Conservation (phyloP, 2,888 invertebrate species). For the Notodonta dromedarius region DNA sequence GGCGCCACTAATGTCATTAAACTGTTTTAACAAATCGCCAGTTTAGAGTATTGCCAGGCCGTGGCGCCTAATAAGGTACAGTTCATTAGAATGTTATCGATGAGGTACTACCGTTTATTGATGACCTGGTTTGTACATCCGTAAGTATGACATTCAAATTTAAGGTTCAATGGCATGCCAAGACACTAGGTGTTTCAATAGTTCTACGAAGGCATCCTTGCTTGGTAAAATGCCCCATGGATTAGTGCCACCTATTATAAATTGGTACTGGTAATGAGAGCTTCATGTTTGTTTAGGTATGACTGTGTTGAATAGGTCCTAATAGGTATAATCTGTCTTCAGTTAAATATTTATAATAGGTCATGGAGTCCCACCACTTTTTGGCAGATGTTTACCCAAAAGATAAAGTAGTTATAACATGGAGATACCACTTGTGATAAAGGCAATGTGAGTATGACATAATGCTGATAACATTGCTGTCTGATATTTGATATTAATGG, state of each 20-base stretch:
- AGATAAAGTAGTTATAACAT: background rate
- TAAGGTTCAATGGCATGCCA: conserved; percentile 1
- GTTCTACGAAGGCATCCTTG: background rate
- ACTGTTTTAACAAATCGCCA: background rate
- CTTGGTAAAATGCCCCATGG: too few species aligned
- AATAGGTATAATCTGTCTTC: too few species aligned
- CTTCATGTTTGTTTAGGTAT: too few species aligned
- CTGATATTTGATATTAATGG: background rate
- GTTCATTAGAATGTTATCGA: conserved; percentile 5
- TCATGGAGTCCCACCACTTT: too few species aligned
- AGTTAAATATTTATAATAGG: too few species aligned
- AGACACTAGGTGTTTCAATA: background rate
- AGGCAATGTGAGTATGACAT: conserved; percentile 5
- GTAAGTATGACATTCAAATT: background rate
- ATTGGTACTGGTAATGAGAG: too few species aligned
- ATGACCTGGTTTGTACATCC: background rate
- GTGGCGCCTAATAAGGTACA: conserved; percentile 1
- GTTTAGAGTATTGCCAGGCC: conserved; percentile 1
- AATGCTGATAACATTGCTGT: background rate
- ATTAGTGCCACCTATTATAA: too few species aligned
- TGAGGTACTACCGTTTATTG: conserved; percentile 1
- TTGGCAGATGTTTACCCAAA: background rate
- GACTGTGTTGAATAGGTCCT: too few species aligned
- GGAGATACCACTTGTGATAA: background rate
- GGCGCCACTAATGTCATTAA: background rate